phyloP scores from a whole-genome alignment of 2,113 vertebrate genomes.

The Cryptotis parvus region DNA sequence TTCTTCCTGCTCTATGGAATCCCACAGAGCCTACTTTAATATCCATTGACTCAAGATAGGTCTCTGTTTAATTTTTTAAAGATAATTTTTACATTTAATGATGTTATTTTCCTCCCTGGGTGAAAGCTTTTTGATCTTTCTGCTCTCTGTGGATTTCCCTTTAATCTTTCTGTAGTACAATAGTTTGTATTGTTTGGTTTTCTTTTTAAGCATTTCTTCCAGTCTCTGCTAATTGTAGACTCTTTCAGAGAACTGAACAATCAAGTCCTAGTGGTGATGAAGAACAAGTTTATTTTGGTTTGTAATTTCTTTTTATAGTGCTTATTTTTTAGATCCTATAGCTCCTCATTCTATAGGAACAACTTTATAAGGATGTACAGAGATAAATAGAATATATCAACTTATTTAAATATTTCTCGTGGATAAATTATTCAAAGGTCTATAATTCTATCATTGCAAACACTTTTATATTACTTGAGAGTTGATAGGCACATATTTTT shows the following conservation, averaged over 20 bases:
- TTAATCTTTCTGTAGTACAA: neutral
- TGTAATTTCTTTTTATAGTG: neutral
- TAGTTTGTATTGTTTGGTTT: neutral
- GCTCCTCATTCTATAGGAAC: neutral
- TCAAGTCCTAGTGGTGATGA: neutral
- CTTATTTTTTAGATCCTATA: neutral
- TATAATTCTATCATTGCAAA: neutral
- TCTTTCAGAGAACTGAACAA: neutral
- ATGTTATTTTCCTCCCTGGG: neutral
- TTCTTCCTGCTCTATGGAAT: neutral
- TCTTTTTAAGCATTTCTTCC: neutral
- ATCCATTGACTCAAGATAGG: neutral
- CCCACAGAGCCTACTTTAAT: neutral
- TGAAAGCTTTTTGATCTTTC: neutral
- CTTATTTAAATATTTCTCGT: constrained; percentile 1
- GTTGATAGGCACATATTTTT: neutral
- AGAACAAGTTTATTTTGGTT: neutral
- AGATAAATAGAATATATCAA: neutral
- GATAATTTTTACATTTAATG: neutral
- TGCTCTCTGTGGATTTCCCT: neutral
- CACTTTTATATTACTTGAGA: neutral
- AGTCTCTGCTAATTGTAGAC: neutral
- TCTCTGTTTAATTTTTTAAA: neutral
- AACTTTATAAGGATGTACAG: neutral
- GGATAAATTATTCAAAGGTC: neutral